Conservation (phyloP, 2,797 vertebrate genomes). For the Rhyacichthys aspro region DNA sequence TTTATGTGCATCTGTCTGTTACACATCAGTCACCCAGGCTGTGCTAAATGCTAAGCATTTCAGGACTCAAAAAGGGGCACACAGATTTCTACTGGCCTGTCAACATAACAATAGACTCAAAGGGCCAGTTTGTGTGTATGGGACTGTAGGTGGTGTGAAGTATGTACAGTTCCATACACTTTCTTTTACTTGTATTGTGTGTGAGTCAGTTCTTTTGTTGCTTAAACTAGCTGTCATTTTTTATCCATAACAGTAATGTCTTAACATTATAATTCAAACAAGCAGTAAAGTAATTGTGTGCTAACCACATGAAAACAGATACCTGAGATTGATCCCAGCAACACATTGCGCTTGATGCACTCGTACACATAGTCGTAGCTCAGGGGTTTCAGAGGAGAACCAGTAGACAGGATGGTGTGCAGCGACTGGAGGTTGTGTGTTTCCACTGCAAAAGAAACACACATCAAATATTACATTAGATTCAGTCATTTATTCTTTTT, state of each 20-base stretch:
- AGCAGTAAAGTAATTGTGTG: neutral
- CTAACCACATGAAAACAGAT: neutral
- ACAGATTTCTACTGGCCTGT: constrained; percentile 63
- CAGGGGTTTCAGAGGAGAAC: constrained; percentile 91
- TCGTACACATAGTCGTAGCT: constrained; percentile 96
- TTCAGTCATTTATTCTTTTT: no score
- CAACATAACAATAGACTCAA: constrained; percentile 63
- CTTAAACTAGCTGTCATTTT: constrained; percentile 2
- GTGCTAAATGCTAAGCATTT: constrained; percentile 72
- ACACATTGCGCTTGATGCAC: constrained; percentile 87
- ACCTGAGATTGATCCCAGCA: constrained; percentile 97
- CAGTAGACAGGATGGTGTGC: constrained; percentile 93
- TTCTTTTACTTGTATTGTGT: constrained; percentile 26
- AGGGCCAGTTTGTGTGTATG: constrained; percentile 22
- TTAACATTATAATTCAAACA: neutral
- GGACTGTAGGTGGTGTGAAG: constrained; percentile 35
- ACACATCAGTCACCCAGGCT: constrained; percentile 57
- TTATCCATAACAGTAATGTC: neutral
- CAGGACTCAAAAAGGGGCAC: constrained; percentile 58
- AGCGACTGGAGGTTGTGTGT: constrained; percentile 93
- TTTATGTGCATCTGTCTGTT: constrained; percentile 28
- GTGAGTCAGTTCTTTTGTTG: constrained; percentile 29
- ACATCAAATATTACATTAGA: no score
- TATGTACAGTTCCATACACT: constrained; percentile 45
- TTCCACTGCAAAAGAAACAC: constrained; percentile 75